Percentiles rank a stretch among this genome's conserved stretches.
Evolutionary conservation across 2,797 vertebrate genomes (phyloP).

Genomic region (Argyrosomus regius): DNA sequence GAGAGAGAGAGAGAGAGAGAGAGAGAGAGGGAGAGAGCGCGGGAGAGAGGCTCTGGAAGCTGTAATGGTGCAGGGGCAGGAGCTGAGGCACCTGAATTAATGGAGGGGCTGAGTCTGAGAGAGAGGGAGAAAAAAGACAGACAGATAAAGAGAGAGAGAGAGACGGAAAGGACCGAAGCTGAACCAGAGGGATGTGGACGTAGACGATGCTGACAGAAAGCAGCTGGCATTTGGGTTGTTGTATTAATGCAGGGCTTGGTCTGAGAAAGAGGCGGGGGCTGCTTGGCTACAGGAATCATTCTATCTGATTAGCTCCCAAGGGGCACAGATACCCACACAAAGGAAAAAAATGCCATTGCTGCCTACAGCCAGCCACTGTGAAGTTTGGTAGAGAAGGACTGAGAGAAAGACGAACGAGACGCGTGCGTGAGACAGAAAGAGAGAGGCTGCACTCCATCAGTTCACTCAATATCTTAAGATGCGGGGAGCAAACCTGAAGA

Average conservation of each 20-base stretch:
- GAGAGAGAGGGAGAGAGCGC: neutral
- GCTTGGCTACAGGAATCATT: constrained; percentile 79
- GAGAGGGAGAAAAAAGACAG: constrained; percentile 35
- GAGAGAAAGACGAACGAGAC: constrained; percentile 30
- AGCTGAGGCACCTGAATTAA: constrained; percentile 81
- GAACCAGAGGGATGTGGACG: constrained; percentile 36
- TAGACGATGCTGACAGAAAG: constrained; percentile 34
- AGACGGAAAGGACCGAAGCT: constrained; percentile 21
- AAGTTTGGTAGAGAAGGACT: constrained; percentile 59
- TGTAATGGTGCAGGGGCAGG: constrained; percentile 75
- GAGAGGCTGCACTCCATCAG: constrained; percentile 53
- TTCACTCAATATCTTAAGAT: constrained; percentile 65
- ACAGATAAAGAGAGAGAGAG: constrained; percentile 13
- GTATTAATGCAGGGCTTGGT: constrained; percentile 71
- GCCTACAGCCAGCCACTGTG: constrained; percentile 56
- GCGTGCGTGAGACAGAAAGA: constrained; percentile 36
- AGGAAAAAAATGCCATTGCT: constrained; percentile 61
- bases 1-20: constrained; percentile 28
- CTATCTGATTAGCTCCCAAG: constrained; percentile 83
- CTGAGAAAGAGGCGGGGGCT: constrained; percentile 60
- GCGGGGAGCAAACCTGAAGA: constrained; percentile 70
- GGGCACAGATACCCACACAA: constrained; percentile 78
- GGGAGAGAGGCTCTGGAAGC: constrained; percentile 67
- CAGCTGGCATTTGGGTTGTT: constrained; percentile 52
- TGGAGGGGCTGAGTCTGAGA: constrained; percentile 63